Evolutionary conservation across 2,797 vertebrate species (phyloP).

Genomic region (Neopelma chrysocephalum): DNA sequence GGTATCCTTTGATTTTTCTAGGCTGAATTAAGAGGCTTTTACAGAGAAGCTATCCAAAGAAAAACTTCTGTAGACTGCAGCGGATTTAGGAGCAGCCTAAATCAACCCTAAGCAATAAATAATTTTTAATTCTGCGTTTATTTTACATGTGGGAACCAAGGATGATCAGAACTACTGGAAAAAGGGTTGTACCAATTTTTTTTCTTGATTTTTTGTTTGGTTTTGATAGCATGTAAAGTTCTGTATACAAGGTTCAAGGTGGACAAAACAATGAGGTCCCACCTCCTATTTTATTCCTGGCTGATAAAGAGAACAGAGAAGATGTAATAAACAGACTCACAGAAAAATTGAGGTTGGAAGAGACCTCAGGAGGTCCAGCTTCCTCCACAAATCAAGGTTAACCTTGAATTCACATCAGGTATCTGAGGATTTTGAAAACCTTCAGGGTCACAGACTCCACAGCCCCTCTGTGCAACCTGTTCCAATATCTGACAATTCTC

Average conservation of each 20-base stretch:
- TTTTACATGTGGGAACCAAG: neutral
- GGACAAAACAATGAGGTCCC: rapidly evolving
- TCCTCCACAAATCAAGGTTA: neutral
- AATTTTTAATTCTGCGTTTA: neutral
- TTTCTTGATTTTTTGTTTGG: neutral
- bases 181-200: neutral
- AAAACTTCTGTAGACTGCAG: neutral
- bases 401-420: neutral
- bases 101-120: neutral
- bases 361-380: neutral
- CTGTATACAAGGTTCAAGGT: neutral
- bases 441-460: neutral
- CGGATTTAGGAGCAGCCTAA: neutral
- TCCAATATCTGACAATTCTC: neutral
- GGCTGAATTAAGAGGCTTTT: neutral
- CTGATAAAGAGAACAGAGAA: neutral
- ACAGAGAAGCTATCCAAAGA: neutral
- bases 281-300: neutral
- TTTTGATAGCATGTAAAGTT: neutral
- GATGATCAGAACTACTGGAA: neutral
- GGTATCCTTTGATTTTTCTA: neutral
- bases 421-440: neutral
- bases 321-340: neutral
- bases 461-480: neutral
- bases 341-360: neutral